Conservation (phyloP, 2,113 vertebrate genomes). For the Phyllostomus hastatus region DNA sequence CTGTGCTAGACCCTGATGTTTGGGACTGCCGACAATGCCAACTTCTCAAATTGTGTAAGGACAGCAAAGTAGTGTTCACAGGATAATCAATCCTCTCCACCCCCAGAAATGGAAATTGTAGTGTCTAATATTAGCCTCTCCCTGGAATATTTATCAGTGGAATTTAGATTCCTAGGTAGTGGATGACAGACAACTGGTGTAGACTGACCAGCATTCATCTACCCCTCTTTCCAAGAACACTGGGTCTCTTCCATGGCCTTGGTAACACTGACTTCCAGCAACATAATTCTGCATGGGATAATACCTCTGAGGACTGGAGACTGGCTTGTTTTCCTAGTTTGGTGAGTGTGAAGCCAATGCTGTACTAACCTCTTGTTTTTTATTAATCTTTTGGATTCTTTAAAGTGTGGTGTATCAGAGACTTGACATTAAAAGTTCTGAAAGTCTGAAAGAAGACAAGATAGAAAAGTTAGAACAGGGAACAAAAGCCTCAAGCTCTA, state of each 20-base stretch:
- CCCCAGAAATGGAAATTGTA: not conserved
- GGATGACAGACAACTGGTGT: not conserved
- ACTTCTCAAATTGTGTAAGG: not conserved
- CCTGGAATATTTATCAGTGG: not conserved
- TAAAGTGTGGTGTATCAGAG: not conserved
- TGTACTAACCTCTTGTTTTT: not conserved
- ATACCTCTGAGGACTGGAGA: not conserved
- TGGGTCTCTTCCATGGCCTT: not conserved
- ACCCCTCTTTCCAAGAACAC: not conserved
- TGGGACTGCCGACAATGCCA: not conserved
- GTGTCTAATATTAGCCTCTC: not conserved
- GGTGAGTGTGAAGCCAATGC: not conserved
- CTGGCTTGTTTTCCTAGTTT: not conserved
- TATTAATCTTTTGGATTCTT: not conserved
- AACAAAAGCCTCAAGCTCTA: not conserved
- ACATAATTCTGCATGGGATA: not conserved
- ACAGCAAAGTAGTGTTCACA: not conserved
- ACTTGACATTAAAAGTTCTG: not conserved
- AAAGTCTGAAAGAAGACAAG: not conserved
- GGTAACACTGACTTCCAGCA: not conserved
- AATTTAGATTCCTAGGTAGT: not conserved
- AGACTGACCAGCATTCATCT: not conserved
- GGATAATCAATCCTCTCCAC: accelerated
- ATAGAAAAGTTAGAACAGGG: not conserved
- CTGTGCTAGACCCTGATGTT: not conserved